These are phyloP conservation scores for Coregonus ussuriensis DNA, from an alignment of 2,797 vertebrate genomes.

Conservation along the genomic window DNA sequence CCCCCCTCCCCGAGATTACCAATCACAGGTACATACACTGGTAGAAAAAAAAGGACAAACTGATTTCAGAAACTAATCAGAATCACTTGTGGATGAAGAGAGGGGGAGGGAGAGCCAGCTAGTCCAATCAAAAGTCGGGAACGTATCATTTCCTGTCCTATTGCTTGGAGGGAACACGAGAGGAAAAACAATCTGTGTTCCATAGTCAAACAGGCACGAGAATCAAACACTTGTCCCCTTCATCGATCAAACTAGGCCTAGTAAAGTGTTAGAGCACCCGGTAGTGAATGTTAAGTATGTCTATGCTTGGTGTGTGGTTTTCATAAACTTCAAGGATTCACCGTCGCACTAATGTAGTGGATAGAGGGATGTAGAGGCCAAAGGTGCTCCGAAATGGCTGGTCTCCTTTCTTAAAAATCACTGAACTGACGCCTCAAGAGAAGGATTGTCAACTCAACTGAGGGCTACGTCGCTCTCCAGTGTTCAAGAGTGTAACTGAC, in stretches of 20 bases:
- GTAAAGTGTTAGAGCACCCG: constrained; percentile 39
- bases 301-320: background rate
- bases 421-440: constrained; percentile 28
- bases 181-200: background rate
- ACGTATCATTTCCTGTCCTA: constrained; percentile 12
- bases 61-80: constrained; percentile 63
- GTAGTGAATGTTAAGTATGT: background rate
- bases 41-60: constrained; percentile 57
- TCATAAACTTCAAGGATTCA: constrained; percentile 23
- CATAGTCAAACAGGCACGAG: constrained; percentile 20
- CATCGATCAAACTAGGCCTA: constrained; percentile 21
- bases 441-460: constrained; percentile 1
- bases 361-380: constrained; percentile 42
- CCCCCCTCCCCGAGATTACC: constrained; percentile 29
- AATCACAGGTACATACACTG: constrained; percentile 61
- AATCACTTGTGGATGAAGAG: constrained; percentile 63
- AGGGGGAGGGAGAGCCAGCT: constrained; percentile 39
- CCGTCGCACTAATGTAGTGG: constrained; percentile 71
- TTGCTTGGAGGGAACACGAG: constrained; percentile 17
- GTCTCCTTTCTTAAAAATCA: constrained; percentile 30
- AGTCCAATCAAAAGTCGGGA: constrained; percentile 11
- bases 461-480: constrained; percentile 25
- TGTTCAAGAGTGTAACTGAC: constrained; percentile 9
- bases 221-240: constrained; percentile 7
- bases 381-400: constrained; percentile 38